Evolutionary conservation across 2,888 invertebrate genomes (phyloP).

Genomic region (Temnothorax rugatulus): DNA sequence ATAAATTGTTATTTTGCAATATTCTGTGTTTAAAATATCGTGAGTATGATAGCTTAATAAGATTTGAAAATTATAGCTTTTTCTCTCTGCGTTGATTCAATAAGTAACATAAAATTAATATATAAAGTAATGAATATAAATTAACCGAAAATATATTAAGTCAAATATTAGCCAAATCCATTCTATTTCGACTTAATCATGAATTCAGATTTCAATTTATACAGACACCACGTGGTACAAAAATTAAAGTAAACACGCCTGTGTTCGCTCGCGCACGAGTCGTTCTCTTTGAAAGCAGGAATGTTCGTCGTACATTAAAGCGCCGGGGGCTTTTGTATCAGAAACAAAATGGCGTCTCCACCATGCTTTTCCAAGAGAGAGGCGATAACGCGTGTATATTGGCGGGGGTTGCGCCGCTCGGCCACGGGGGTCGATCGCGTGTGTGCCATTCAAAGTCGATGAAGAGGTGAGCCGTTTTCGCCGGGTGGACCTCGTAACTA

Average conservation of each 20-base stretch:
- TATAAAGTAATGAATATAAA: not conserved
- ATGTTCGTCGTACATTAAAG: conserved; percentile 41
- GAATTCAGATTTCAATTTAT: not conserved
- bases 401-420: conserved; percentile 56
- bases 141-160: not conserved
- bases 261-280: not conserved
- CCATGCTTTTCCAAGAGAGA: conserved; percentile 39
- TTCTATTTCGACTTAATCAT: not conserved
- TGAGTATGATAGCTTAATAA: not conserved
- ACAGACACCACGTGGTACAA: not conserved
- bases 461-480: conserved; percentile 75
- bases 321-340: conserved; percentile 35
- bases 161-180: not conserved
- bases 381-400: conserved; percentile 59
- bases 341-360: conserved; percentile 67
- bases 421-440: conserved; percentile 61
- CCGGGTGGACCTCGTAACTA: conserved; percentile 74
- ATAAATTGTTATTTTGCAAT: not conserved
- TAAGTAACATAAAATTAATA: not conserved
- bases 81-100: not conserved
- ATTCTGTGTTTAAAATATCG: not conserved
- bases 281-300: conserved; percentile 27
- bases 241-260: not conserved
- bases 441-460: conserved; percentile 76
- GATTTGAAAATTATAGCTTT: not conserved